Conservation (phyloP, 2,888 invertebrate species). For the Ceratothoa steindachneri region DNA sequence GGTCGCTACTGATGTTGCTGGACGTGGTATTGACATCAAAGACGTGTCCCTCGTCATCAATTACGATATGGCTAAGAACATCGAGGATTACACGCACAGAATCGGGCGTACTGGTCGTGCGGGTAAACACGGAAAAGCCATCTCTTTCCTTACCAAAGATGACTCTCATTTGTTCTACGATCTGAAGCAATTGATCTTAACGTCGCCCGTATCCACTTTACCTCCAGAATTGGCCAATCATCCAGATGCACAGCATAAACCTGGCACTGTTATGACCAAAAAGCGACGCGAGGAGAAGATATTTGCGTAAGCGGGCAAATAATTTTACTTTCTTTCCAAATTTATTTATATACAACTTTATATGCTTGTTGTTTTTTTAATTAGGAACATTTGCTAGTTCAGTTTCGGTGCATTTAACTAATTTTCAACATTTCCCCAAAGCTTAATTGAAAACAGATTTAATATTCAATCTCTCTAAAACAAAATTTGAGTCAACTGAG, state of each 20-base stretch:
- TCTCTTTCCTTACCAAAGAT: constrained; percentile 95
- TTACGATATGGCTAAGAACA: constrained; percentile 99
- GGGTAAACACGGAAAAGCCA: constrained; percentile 92
- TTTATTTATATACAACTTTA: too few species aligned
- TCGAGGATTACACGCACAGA: constrained; percentile 63
- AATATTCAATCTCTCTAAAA: too few species aligned
- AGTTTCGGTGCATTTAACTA: too few species aligned
- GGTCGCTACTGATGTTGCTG: constrained; percentile 98
- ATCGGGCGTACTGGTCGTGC: constrained; percentile 63
- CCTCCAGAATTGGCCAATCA: constrained; percentile 96
- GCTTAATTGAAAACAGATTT: too few species aligned
- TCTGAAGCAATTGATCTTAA: constrained; percentile 81
- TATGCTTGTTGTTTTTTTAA: too few species aligned
- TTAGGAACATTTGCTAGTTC: too few species aligned
- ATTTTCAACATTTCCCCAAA: too few species aligned
- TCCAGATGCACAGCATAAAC: constrained; percentile 96
- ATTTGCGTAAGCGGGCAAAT: constrained; percentile 80
- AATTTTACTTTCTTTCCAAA: too few species aligned
- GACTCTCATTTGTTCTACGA: constrained; percentile 94
- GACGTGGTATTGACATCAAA: constrained; percentile 99
- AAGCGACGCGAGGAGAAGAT: constrained; percentile 92
- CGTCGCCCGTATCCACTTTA: constrained; percentile 88
- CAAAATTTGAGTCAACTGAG: too few species aligned
- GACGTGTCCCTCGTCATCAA: constrained; percentile 98
- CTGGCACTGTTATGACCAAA: constrained; percentile 83